Conservation (phyloP, 2,113 vertebrate species). For the Hippolais icterina region DNA sequence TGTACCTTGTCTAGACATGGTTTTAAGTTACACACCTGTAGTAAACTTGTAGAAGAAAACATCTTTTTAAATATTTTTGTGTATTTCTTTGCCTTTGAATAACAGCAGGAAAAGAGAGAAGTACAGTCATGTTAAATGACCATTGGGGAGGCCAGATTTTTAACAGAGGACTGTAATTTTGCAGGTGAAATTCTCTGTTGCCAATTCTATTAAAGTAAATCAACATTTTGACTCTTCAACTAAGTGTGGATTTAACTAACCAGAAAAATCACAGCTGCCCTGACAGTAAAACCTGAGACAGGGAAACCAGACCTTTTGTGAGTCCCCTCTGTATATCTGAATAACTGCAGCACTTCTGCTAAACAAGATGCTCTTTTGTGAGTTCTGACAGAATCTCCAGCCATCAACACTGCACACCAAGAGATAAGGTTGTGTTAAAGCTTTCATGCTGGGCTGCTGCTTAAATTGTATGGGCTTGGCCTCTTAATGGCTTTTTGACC, state of each 20-base stretch:
- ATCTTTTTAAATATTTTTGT: not conserved
- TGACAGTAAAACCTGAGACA: not conserved
- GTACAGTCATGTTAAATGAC: not conserved
- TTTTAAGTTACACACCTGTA: not conserved
- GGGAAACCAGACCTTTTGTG: not conserved
- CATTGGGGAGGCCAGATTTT: not conserved
- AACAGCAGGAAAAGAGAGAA: not conserved
- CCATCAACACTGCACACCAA: not conserved
- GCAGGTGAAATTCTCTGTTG: not conserved
- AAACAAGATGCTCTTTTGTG: not conserved
- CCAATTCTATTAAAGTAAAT: not conserved
- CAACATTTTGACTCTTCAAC: not conserved
- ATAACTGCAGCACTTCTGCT: not conserved
- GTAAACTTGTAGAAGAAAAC: not conserved
- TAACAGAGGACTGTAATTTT: not conserved
- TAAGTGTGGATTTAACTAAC: not conserved
- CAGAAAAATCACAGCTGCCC: not conserved
- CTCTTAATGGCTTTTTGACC: not conserved
- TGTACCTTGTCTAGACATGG: not conserved
- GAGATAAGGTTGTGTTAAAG: not conserved
- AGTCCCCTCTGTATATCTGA: not conserved
- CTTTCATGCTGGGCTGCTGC: not conserved
- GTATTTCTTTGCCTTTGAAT: not conserved
- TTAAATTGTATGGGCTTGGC: not conserved
- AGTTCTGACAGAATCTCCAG: not conserved